Evolutionary conservation across 1,140 invertebrate genomes (phyloP).

Genomic region (Heliconius nattereri): DNA sequence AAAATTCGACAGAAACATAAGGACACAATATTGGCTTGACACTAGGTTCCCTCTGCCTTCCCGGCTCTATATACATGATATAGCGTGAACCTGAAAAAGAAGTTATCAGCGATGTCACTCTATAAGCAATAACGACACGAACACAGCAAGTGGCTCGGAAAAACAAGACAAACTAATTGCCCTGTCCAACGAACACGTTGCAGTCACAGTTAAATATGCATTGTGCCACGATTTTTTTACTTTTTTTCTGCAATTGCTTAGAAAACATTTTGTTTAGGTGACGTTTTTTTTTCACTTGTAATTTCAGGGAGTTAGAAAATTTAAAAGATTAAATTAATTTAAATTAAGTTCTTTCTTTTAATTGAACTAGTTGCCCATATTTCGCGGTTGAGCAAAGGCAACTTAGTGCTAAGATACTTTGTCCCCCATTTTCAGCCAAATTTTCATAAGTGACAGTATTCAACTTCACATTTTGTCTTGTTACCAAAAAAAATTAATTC

Average conservation of each 20-base stretch:
- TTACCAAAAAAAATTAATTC: no score
- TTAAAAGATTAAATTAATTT: no score
- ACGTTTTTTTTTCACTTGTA: neutral
- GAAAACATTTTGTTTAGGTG: neutral
- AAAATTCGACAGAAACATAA: neutral
- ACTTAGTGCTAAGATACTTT: no score
- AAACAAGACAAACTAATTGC: slow-evolving; percentile 24
- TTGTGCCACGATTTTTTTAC: neutral
- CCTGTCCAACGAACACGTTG: slow-evolving; percentile 12
- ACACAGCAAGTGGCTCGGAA: slow-evolving; percentile 26
- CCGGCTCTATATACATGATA: no score
- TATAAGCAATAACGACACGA: neutral
- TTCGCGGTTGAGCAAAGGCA: no score
- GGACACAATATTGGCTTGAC: no score
- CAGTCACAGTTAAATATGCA: neutral
- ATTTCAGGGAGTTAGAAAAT: neutral
- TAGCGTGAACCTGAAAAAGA: no score
- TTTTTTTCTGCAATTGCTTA: neutral
- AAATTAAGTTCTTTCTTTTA: no score
- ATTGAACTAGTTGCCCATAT: no score
- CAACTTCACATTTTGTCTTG: no score
- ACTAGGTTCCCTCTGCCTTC: neutral
- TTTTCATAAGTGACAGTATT: no score
- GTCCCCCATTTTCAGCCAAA: no score
- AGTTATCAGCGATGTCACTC: neutral